These are phyloP conservation scores for Leptinotarsa peninsularis DNA, from an alignment of 2,888 invertebrate species.

Conservation along the genomic window DNA sequence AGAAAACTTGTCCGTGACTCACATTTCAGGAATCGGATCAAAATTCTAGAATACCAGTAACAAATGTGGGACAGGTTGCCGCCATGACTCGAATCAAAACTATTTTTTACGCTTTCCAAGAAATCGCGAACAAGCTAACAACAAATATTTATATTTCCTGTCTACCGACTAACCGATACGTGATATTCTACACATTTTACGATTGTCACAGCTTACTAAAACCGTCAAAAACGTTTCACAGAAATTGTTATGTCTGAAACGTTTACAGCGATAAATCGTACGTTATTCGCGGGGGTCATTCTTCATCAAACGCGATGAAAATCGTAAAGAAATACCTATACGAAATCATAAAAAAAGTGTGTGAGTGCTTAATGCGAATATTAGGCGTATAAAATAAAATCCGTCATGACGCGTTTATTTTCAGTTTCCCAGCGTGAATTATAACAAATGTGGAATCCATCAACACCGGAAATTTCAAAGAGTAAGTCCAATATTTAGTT, in stretches of 20 bases:
- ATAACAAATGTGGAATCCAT: no score
- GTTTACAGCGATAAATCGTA: slow-evolving; percentile 2
- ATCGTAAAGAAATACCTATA: slow-evolving; percentile 8
- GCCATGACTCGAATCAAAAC: not conserved
- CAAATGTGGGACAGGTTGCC: not conserved
- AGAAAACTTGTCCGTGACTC: not conserved
- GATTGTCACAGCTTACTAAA: slow-evolving; percentile 22
- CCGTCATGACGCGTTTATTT: not conserved
- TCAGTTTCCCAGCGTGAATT: not conserved
- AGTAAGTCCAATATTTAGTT: no score
- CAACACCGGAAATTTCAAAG: no score
- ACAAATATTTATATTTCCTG: not conserved
- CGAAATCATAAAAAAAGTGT: not conserved
- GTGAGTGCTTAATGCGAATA: not conserved
- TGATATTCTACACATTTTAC: slow-evolving; percentile 30
- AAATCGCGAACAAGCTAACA: not conserved
- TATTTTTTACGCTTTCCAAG: not conserved
- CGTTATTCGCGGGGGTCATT: not conserved
- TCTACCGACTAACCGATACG: not conserved
- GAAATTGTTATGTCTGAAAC: slow-evolving; percentile 20
- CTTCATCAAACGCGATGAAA: slow-evolving; percentile 9
- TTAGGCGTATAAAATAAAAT: not conserved
- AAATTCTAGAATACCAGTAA: no score
- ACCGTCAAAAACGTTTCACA: slow-evolving; percentile 9
- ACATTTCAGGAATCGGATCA: not conserved